Evolutionary conservation across 1,140 invertebrate genomes (phyloP).

Genomic region (Pseudomyrmex concolor): DNA sequence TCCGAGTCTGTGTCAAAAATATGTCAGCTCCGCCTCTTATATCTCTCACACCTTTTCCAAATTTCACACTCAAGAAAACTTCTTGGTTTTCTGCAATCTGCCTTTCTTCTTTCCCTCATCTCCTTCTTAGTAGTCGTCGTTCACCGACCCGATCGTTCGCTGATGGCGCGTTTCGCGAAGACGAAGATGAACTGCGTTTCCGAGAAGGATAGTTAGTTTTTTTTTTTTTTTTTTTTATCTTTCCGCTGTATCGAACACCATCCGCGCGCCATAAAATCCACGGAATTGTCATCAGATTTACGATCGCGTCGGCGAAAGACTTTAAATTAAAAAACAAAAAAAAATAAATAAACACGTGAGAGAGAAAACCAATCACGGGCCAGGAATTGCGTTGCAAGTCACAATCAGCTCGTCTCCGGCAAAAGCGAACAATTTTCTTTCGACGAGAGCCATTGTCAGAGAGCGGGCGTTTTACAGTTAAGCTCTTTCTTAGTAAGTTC

Average conservation of each 20-base stretch:
- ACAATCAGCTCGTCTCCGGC: slow-evolving; percentile 85
- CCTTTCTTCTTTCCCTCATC: slow-evolving; percentile 63
- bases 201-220: neutral
- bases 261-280: neutral
- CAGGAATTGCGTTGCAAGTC: slow-evolving; percentile 86
- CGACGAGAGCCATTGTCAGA: slow-evolving; percentile 81
- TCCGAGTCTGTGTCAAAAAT: slow-evolving; percentile 24
- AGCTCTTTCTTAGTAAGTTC: slow-evolving; percentile 82
- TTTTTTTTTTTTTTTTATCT: neutral
- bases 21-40: slow-evolving; percentile 46
- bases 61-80: slow-evolving; percentile 55
- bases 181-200: neutral
- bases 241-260: neutral
- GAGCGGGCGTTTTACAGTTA: slow-evolving; percentile 84
- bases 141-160: slow-evolving; percentile 56
- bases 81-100: slow-evolving; percentile 57
- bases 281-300: slow-evolving; percentile 7
- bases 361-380: slow-evolving; percentile 81
- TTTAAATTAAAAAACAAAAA: slow-evolving; percentile 30
- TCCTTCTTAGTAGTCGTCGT: slow-evolving; percentile 36
- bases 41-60: slow-evolving; percentile 46
- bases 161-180: slow-evolving; percentile 19
- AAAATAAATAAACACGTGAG: slow-evolving; percentile 53
- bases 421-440: slow-evolving; percentile 80
- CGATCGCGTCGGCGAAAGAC: slow-evolving; percentile 32